These are phyloP conservation scores for Stomorhina lunata DNA, from an alignment of 2,888 invertebrate species.

Conservation along the genomic window DNA sequence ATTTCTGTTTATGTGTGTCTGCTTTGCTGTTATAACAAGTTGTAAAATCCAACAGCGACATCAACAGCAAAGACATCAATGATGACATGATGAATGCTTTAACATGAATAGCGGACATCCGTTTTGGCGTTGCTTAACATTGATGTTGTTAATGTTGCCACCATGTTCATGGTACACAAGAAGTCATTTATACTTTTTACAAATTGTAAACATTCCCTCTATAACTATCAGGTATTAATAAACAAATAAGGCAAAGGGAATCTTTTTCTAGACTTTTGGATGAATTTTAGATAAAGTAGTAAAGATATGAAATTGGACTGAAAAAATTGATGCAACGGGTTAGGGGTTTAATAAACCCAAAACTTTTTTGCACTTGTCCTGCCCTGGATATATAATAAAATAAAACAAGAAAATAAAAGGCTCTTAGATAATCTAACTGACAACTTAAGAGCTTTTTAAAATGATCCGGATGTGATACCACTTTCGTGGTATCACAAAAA, in stretches of 20 bases:
- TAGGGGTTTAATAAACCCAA: no score
- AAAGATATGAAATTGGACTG: no score
- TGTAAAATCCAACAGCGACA: constrained; percentile 21
- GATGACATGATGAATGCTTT: constrained; percentile 70
- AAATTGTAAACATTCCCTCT: not conserved
- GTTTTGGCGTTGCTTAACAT: constrained; percentile 65
- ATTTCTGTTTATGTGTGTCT: not conserved
- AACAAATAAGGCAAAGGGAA: not conserved
- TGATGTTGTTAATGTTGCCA: constrained; percentile 60
- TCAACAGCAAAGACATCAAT: constrained; percentile 42
- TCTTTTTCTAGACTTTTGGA: no score
- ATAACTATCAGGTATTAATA: not conserved
- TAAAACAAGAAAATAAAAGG: no score
- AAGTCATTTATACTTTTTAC: constrained; percentile 22
- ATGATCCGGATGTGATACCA: no score
- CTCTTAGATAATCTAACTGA: no score
- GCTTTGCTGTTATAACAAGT: constrained; percentile 4
- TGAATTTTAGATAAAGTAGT: no score
- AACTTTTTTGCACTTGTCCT: no score
- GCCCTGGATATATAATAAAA: no score
- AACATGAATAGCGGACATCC: constrained; percentile 70
- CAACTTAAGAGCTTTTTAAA: no score
- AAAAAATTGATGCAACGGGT: no score
- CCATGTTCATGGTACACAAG: constrained; percentile 45
- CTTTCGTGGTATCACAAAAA: no score